These are phyloP conservation scores for Drosophila bunnanda DNA, from an alignment of 2,888 invertebrate species.

Conservation along the genomic window DNA sequence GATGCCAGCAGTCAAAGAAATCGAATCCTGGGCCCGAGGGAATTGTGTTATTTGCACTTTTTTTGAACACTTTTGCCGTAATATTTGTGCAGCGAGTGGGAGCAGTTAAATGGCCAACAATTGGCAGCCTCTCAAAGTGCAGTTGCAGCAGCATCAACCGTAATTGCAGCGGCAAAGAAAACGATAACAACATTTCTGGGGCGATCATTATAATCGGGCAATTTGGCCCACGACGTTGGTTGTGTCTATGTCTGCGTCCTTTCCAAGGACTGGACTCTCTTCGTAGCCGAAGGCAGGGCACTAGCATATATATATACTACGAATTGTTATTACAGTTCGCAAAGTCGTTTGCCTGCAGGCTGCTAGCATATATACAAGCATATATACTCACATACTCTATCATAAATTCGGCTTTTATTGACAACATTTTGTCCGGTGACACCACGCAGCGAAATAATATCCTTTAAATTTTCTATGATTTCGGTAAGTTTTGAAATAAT, in stretches of 20 bases:
- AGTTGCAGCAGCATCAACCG: constrained; percentile 21
- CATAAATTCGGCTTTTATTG: constrained; percentile 63
- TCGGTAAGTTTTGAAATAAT: background rate
- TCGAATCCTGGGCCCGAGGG: constrained; percentile 7
- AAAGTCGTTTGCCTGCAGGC: constrained; percentile 50
- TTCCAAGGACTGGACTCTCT: constrained; percentile 17
- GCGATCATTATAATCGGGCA: constrained; percentile 67
- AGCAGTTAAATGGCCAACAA: constrained; percentile 32
- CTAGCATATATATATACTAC: constrained; percentile 9
- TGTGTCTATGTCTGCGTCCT: constrained; percentile 7
- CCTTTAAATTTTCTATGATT: background rate
- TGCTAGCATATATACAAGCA: background rate
- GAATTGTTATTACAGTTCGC: constrained; percentile 48
- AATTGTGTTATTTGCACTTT: constrained; percentile 10
- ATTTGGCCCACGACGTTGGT: constrained; percentile 45
- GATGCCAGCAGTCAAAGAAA: constrained; percentile 3
- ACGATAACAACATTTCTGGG: constrained; percentile 47
- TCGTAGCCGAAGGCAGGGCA: constrained; percentile 5
- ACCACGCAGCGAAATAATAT: constrained; percentile 11
- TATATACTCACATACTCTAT: constrained; percentile 11
- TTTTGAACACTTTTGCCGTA: constrained; percentile 4
- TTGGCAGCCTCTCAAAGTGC: constrained; percentile 48
- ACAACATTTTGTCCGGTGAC: constrained; percentile 33
- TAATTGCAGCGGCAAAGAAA: constrained; percentile 45
- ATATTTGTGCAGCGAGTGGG: constrained; percentile 11